A percentile compares a stretch with the other conserved stretches of the same genome.
Evolutionary conservation across 2,113 vertebrate species (phyloP).

Genomic region (Myanophis thanlyinensis): DNA sequence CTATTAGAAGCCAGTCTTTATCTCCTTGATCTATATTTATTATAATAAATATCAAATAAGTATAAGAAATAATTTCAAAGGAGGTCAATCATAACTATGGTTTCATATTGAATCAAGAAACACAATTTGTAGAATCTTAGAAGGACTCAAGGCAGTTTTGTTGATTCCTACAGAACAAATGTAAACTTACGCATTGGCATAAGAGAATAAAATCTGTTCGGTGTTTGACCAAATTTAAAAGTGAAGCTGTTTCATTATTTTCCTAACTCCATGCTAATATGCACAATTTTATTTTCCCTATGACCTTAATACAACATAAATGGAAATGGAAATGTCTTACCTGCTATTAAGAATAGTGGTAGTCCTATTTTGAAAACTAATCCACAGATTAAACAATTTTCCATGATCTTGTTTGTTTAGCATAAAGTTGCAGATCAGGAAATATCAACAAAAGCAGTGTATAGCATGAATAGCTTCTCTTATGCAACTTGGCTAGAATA

Average conservation of each 20-base stretch:
- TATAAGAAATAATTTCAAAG: background rate
- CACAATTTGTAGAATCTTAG: background rate
- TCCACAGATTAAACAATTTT: constrained; percentile 57
- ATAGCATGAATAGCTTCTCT: background rate
- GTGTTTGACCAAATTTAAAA: background rate
- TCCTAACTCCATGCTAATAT: background rate
- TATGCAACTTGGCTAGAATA: background rate
- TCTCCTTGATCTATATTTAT: background rate
- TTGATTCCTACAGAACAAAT: background rate
- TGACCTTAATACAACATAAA: background rate
- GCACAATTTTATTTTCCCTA: background rate
- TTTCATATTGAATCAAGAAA: background rate
- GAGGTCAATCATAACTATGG: background rate
- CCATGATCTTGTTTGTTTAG: constrained; percentile 33
- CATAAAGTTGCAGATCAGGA: background rate
- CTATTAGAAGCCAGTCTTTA: background rate
- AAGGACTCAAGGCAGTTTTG: background rate
- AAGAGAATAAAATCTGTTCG: background rate
- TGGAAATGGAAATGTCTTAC: constrained; percentile 52
- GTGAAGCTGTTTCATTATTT: background rate
- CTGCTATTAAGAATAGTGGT: constrained; percentile 65
- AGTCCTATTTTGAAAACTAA: constrained; percentile 69
- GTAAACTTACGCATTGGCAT: background rate
- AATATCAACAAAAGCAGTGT: background rate
- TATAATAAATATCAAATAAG: background rate